A percentile compares a stretch with the other conserved stretches of the same genome.
These are phyloP conservation scores for Yponomeuta plumbellus DNA, from an alignment of 2,888 invertebrate species.

Conservation along the genomic window DNA sequence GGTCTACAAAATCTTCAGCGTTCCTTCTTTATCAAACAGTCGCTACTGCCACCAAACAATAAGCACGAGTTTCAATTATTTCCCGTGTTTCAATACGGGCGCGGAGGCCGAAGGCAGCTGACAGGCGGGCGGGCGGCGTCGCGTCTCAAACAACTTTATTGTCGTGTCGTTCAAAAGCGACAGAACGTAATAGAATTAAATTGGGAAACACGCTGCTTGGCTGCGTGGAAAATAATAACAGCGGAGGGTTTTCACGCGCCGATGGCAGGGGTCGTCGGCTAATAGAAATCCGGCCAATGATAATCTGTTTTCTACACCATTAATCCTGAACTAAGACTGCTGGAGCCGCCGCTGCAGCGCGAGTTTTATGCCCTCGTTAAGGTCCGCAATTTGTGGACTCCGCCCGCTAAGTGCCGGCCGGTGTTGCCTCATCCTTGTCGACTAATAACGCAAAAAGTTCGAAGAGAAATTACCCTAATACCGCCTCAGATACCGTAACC, in stretches of 20 bases:
- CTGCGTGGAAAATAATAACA: slow-evolving; percentile 76
- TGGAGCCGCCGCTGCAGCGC: slow-evolving; percentile 67
- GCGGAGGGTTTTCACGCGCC: slow-evolving; percentile 70
- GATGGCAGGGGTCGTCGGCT: slow-evolving; percentile 68
- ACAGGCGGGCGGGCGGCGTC: slow-evolving; percentile 1
- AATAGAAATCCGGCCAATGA: slow-evolving; percentile 76
- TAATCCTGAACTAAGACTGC: slow-evolving; percentile 76
- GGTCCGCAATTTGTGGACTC: slow-evolving; percentile 76
- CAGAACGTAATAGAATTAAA: slow-evolving; percentile 75
- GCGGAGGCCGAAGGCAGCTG: not conserved
- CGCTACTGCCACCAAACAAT: not conserved
- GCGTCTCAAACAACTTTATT: slow-evolving; percentile 51
- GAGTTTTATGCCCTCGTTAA: slow-evolving; percentile 76
- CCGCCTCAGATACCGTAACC: too few relatives aligned
- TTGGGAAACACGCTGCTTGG: slow-evolving; percentile 67
- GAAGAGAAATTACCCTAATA: too few relatives aligned
- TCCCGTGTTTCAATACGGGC: not conserved
- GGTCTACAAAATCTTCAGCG: not conserved
- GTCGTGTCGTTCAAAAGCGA: slow-evolving; percentile 71
- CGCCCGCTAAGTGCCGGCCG: slow-evolving; percentile 62
- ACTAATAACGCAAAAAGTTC: too few relatives aligned
- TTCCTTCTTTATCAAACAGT: not conserved
- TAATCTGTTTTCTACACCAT: slow-evolving; percentile 78
- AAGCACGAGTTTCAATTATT: not conserved
- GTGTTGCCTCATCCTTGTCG: too few relatives aligned